Base-by-base conservation (phyloP, 2,113 vertebrate species). In the Coreoperca whiteheadi region DNA sequence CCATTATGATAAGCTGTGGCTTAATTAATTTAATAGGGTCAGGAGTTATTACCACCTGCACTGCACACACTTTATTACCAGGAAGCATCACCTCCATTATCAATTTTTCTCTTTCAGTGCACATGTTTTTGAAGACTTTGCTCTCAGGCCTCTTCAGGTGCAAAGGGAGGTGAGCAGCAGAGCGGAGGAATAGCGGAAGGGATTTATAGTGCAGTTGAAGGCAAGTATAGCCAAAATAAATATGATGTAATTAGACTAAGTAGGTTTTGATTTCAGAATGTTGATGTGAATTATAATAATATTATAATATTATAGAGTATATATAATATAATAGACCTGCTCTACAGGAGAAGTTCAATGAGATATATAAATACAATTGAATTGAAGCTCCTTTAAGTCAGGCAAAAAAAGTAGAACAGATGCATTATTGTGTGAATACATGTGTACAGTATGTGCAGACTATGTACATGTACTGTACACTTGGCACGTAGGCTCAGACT, bases 11-110 rank as follows among this genome's bases (percentile, higher is more conserved):
- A 92, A 92, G 91, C 90, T 86, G 74, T 76, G 86, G 74, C 84
- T 95, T 95, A 95, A 95, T 95, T 95, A 95, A 94, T 93, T 94
- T 91, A 94, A 94, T 91, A 94, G 91, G 94, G 94, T 94, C 94
- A 95, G 90, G 88, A 93, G 93, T 94, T 93, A 94, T 94, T 92
- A 89, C 88, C 92, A 92, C 93, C 91, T 91, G 83, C 81, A 67
- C 80, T 88, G 86, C 76, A 87, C 85, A 90, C 86, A 85, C 82
- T 90, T 89, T 89, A 87, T 86, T 89, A 86, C 85, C 83, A 83
- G 68, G 86, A 89, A 89, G 46, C 71, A 74, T 87, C 72, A 76
- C 85, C 76, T 87, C 77, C 74, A 88, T 89, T 88, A 89, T 87
- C 76, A 82, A 83, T 82, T 83, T 71, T 70, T 81, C 32, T 89